phyloP scores from a whole-genome alignment of 2,113 vertebrate species.

The Gobio gobio region DNA sequence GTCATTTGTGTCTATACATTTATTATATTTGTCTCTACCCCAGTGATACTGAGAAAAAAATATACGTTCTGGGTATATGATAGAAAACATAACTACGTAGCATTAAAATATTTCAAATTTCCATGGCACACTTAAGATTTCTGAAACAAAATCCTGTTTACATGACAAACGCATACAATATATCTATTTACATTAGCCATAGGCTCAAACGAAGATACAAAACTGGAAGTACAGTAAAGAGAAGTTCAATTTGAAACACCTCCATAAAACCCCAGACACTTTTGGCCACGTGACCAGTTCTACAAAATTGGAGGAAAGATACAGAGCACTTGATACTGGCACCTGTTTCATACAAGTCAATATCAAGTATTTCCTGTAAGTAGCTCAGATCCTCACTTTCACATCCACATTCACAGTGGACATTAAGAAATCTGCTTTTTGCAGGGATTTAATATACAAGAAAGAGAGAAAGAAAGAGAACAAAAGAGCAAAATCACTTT shows the following conservation, averaged over 20 bases:
- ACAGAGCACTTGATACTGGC: conserved; percentile 60
- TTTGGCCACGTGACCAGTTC: conserved; percentile 69
- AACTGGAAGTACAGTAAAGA: conserved; percentile 63
- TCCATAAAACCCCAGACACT: conserved; percentile 66
- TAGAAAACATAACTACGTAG: conserved; percentile 49
- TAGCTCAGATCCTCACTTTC: conserved; percentile 39
- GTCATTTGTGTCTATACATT: conserved; percentile 65
- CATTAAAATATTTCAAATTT: conserved; percentile 69
- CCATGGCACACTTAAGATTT: conserved; percentile 84
- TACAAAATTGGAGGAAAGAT: conserved; percentile 58
- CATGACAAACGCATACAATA: conserved; percentile 72
- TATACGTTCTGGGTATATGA: conserved; percentile 72
- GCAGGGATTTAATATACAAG: conserved; percentile 16
- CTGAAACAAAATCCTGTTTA: conserved; percentile 98
- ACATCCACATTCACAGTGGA: conserved; percentile 47
- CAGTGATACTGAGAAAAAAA: conserved; percentile 70
- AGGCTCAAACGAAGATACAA: conserved; percentile 72
- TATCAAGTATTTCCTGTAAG: conserved; percentile 38
- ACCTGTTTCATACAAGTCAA: conserved; percentile 59
- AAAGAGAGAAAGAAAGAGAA: conserved; percentile 28
- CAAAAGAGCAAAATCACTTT: conserved; percentile 2
- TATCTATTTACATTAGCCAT: conserved; percentile 82
- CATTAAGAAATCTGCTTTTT: conserved; percentile 34
- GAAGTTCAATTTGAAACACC: conserved; percentile 62
- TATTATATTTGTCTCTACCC: conserved; percentile 69